Percentiles rank a stretch among this genome's conserved stretches.
Evolutionary conservation across 2,113 vertebrate species (phyloP).

Genomic region (Cairina moschata): DNA sequence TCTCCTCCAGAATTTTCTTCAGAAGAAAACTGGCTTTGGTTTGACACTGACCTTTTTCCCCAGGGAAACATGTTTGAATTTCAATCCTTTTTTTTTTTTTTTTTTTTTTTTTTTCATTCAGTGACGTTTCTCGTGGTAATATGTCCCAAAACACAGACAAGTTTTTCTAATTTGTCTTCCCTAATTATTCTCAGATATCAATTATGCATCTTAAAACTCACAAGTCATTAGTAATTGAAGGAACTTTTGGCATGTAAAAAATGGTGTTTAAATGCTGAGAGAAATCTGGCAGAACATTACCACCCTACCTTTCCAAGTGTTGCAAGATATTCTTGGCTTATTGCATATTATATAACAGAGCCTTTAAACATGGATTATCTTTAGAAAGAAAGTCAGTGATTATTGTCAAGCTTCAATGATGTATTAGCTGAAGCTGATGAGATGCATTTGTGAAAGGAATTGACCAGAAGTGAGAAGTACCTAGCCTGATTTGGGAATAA

Average conservation of each 20-base stretch:
- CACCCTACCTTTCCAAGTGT: slow-evolving; percentile 65
- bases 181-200: slow-evolving; percentile 37
- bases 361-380: slow-evolving; percentile 56
- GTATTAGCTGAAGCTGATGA: slow-evolving; percentile 60
- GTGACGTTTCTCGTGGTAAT: not conserved
- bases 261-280: slow-evolving; percentile 48
- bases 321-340: slow-evolving; percentile 68
- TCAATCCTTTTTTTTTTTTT: not conserved
- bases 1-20: not conserved
- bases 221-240: slow-evolving; percentile 40
- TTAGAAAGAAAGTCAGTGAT: slow-evolving; percentile 35
- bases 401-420: slow-evolving; percentile 51
- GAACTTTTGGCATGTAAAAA: slow-evolving; percentile 50
- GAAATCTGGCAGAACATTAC: slow-evolving; percentile 65
- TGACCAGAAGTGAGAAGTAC: not conserved
- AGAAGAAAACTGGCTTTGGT: not conserved
- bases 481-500: slow-evolving; percentile 16
- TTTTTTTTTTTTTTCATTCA: not conserved
- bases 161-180: not conserved
- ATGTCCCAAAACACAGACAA: not conserved
- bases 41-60: not conserved
- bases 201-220: not conserved
- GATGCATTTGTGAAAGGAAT: not conserved
- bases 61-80: not conserved
- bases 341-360: slow-evolving; percentile 42